A percentile compares a stretch with the other conserved stretches of the same genome.
Evolutionary conservation across 2,113 vertebrate genomes (phyloP).

Genomic region (Eulemur rufifrons): DNA sequence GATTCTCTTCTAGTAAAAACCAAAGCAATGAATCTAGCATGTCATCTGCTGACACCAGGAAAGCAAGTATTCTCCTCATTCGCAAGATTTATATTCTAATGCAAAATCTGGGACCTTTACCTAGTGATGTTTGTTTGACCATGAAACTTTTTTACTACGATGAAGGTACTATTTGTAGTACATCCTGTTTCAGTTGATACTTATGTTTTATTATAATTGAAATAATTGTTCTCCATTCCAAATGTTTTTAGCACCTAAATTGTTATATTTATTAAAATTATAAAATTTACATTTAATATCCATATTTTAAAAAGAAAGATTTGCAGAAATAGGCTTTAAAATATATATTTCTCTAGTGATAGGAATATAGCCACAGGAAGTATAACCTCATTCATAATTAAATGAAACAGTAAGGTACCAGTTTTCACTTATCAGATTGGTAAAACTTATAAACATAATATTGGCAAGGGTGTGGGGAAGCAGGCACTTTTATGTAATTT

Average conservation of each 20-base stretch:
- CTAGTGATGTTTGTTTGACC: slow-evolving; percentile 91
- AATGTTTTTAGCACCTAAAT: slow-evolving; percentile 33
- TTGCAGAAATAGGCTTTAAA: slow-evolving; percentile 43
- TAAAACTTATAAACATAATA: slow-evolving; percentile 34
- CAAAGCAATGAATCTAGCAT: slow-evolving; percentile 76
- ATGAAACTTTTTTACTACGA: slow-evolving; percentile 98
- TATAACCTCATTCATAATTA: slow-evolving; percentile 39
- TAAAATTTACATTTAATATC: slow-evolving; percentile 34
- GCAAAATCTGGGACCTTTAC: slow-evolving; percentile 94
- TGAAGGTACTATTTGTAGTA: slow-evolving; percentile 83
- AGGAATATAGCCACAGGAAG: background rate
- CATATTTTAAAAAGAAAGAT: slow-evolving; percentile 49
- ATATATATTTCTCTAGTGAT: background rate
- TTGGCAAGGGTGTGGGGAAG: background rate
- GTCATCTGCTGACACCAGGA: slow-evolving; percentile 88
- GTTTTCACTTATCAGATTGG: slow-evolving; percentile 18
- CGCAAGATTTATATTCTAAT: slow-evolving; percentile 96
- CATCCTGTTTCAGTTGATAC: background rate
- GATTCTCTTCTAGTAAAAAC: slow-evolving; percentile 78
- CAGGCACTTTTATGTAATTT: background rate
- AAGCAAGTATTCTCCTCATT: slow-evolving; percentile 93
- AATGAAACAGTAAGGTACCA: background rate
- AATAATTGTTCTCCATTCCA: background rate
- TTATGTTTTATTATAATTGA: background rate
- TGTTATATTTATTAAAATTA: slow-evolving; percentile 21